Evolutionary conservation across 2,797 vertebrate species (phyloP), one percentile per base, ranked within the genome.

Genomic region (Gouania willdenowi): DNA sequence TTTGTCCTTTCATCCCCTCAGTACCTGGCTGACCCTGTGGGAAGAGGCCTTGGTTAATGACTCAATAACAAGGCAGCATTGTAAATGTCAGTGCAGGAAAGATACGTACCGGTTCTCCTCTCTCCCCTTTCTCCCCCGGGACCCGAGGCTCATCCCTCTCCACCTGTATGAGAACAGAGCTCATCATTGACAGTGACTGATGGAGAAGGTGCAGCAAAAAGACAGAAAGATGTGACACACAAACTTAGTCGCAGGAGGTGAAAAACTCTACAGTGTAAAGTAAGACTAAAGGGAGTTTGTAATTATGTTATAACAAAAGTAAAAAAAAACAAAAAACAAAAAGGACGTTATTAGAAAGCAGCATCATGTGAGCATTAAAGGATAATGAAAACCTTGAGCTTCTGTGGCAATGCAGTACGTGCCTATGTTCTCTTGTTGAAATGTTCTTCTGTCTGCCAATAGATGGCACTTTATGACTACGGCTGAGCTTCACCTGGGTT

Each of bases 61-160:
- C 67, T 71, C 37, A 50, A 63, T 62, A 62, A 66, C 46, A 46
- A 28, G 15, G 46, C 4, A 8, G 47, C 52, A 52, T 26, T 61
- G 62, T 66, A 80, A 80, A 72, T 56, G 76, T 73, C 69, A 75
- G 42, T 14, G 48, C 41, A 39, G 59, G 56, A 71, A 53, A 77
- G n/a, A 83, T 75, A 88, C 93, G 65, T 88, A 96, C 93, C 28
- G 71, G 2, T 19, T 93, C 90, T 76, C 92, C 93, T 53, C 71
- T 85, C 19, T 89, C 86, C 68, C 91, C 92, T 84, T 89, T 91
- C 47, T 80, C 81, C 62, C 89, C 90, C 66, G 85, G 75, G 65
- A 88, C 62, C 66, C 79, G 89, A 15, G 82, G 49, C 4, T 91
- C 86, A 40, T 83, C 85, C 38, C 74, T 72, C 53, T 88, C 87